Percentiles rank a stretch among this genome's conserved stretches.
These are phyloP conservation scores for Callocephalon fimbriatum DNA, from an alignment of 2,113 vertebrate genomes.

Conservation along the genomic window DNA sequence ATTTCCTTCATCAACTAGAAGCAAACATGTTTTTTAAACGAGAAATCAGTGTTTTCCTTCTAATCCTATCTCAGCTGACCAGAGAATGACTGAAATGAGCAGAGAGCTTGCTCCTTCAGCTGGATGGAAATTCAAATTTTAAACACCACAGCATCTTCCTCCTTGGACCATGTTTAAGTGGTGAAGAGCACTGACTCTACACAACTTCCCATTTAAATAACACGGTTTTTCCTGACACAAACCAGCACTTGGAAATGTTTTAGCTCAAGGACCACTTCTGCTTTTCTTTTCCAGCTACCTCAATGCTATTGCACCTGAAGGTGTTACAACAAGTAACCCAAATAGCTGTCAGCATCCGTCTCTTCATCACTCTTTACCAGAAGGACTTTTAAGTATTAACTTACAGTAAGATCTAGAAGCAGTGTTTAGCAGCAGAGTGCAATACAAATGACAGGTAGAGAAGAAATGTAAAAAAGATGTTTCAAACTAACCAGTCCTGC, in stretches of 20 bases:
- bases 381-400: background rate
- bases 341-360: background rate
- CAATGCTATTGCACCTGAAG: background rate
- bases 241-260: background rate
- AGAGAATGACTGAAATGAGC: background rate
- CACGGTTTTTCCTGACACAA: background rate
- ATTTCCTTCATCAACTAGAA: background rate
- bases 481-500: background rate
- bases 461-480: rapidly evolving
- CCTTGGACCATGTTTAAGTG: background rate
- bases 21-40: background rate
- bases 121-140: background rate
- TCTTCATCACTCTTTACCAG: background rate
- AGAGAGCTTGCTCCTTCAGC: background rate
- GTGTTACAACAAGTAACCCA: background rate
- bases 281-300: background rate
- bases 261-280: background rate
- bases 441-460: background rate
- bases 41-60: background rate
- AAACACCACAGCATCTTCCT: background rate
- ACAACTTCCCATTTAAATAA: background rate
- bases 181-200: background rate
- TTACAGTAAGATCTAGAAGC: background rate
- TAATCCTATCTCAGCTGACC: background rate
- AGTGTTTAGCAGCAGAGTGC: background rate